Evolutionary conservation across 1,140 invertebrate species (phyloP), one percentile per base, ranked within the genome.

Genomic region (Neodiprion virginianus): DNA sequence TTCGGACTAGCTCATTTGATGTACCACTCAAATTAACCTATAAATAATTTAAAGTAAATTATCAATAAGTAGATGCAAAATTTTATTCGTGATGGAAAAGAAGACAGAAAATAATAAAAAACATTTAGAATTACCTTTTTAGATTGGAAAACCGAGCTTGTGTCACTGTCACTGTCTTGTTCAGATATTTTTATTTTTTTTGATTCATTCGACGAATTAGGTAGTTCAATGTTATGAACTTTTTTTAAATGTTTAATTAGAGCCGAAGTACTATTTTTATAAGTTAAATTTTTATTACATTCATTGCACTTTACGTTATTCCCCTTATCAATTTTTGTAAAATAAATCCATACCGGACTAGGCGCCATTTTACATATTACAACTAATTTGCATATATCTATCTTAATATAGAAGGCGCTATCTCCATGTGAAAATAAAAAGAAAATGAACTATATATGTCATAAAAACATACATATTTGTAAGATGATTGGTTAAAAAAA

Each of bases 271-370:
- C 66, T 68, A 10, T 73, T 73, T 14, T 66, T 67, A 48, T 7
- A 73, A 9, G 8, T 73, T 4, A 73, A 73, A 8, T 73, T 9
- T 17, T 67, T 47, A 5, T 17, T 21, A 68, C 61, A 73, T 47
- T 48, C 21, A 17, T 4, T 10, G 21, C 72, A 67, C 21, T 40
- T 9, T 1, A 73, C 48, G 14, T 73, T 67, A 9, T 11, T 8
- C 1, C 71, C 50, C 1, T 73, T 67, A 11, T 73, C 40, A 0
- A 49, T 48, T 50, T 73, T 73, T 23, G 7, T 0, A 23, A 67
- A 73, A 28, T 73, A 67, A n/a, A 17, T 48, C 61, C 72, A 73
- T 17, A 73, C 72, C 67, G 61, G 61, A 14, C 72, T 73, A n/a
- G 72, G 66, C 8, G 72, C 4, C 67, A 69, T 69, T n/a, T 14